Percentiles rank a stretch among this genome's conserved stretches.
Conservation (phyloP, 2,797 vertebrate species). For the Delichon dasypus region DNA sequence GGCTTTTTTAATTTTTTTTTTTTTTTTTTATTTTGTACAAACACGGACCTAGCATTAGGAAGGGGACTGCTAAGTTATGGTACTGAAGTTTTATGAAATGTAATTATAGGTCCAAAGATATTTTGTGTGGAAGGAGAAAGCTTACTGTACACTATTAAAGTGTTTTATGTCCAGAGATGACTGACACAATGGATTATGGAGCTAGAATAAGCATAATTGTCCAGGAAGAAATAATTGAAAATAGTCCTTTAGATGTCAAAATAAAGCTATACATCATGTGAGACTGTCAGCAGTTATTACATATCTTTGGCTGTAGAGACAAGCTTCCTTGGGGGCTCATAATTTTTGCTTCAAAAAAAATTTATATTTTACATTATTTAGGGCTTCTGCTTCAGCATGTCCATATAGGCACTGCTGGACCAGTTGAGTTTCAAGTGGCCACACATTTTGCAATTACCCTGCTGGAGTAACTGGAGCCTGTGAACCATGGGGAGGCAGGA, state of each 20-base stretch:
- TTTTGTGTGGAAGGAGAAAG: constrained; percentile 60
- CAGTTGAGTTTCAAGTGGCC: background rate
- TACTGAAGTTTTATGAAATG: constrained; percentile 71
- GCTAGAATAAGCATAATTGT: constrained; percentile 77
- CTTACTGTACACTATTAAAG: constrained; percentile 68
- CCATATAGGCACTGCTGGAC: background rate
- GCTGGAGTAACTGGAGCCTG: background rate
- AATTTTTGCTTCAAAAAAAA: constrained; percentile 65
- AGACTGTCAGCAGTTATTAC: constrained; percentile 62
- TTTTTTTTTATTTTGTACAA: constrained; percentile 29
- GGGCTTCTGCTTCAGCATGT: background rate
- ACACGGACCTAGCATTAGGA: constrained; percentile 62
- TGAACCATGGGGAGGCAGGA: background rate
- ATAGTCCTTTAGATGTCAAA: constrained; percentile 76
- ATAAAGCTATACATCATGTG: constrained; percentile 59
- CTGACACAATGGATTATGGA: constrained; percentile 72
- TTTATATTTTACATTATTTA: background rate
- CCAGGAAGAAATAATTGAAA: constrained; percentile 75
- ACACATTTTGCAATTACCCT: background rate
- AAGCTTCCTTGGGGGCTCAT: constrained; percentile 39
- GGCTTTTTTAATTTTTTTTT: background rate
- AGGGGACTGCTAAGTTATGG: constrained; percentile 65
- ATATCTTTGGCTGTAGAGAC: constrained; percentile 46
- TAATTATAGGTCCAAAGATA: constrained; percentile 72
- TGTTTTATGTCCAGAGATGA: constrained; percentile 73